Base-by-base conservation (phyloP, 2,113 vertebrate species). In the Tichodroma muraria region DNA sequence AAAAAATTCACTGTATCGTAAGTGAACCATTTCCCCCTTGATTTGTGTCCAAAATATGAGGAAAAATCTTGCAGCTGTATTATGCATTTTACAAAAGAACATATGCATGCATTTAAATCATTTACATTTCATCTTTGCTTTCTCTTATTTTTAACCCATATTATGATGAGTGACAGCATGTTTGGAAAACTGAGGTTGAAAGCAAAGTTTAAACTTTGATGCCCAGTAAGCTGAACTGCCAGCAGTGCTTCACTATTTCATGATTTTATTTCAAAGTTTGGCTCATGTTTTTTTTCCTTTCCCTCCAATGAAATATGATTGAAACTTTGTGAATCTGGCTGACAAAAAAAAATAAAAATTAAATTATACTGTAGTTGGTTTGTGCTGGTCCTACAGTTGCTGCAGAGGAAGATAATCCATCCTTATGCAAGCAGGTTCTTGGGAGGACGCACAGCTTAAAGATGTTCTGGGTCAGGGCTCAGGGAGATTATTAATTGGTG, bases 61-160 rank as follows among this genome's bases (percentile, higher is more conserved):
- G 91, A 76, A 93, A 93, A 97, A 59, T 53, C 80, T 94, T 93
- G 92, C 96, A 97, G 95, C 93, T 95, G 94, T 75, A 89, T 88
- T 57, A 96, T 97, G 61, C 91, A 97, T 97, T 97, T 97, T 97
- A 94, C 95, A 97, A 94, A 94, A 94, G 93, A 96, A 97, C 94
- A 93, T 95, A 95, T 95, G 93, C 87, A 83, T 79, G 72, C 49
- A 44, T 96, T 97, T 97, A 95, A 97, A 97, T 95, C 89, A 96
- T 97, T 97, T 96, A 97, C 94, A 76, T 97, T 96, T 97, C 72
- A 53, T 92, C 85, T 92, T 95, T 90, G 92, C 95, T 96, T 96
- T 93, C 93, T 80, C 91, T 96, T 94, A 89, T 89, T 97, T 97
- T 95, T 89, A 96, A 95, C 78, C 84, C 69, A 7, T 91, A 69